phyloP scores from a whole-genome alignment of 2,888 invertebrate genomes.

The Chrysolina haemoptera region DNA sequence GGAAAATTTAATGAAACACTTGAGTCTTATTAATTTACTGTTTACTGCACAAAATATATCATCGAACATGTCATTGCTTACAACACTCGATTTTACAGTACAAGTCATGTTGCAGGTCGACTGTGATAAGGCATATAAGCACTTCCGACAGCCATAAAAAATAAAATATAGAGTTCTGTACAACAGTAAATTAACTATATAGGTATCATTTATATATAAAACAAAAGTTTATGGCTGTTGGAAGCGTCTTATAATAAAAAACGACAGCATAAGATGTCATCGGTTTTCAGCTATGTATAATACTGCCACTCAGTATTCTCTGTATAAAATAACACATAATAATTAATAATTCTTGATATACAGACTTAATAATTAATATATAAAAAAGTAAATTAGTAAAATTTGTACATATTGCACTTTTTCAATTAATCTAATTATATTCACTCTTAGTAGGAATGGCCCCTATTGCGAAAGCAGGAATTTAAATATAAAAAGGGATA shows the following conservation, averaged over 20 bases:
- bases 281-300: constrained; percentile 56
- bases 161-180: constrained; percentile 60
- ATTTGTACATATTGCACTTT: constrained; percentile 85
- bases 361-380: constrained; percentile 67
- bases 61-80: constrained; percentile 70
- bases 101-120: constrained; percentile 69
- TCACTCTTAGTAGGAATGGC: constrained; percentile 64
- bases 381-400: constrained; percentile 72
- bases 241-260: constrained; percentile 51
- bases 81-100: constrained; percentile 67
- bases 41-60: constrained; percentile 72
- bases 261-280: constrained; percentile 34
- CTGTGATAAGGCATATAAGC: constrained; percentile 57
- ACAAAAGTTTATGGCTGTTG: constrained; percentile 56
- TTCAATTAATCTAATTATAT: constrained; percentile 64
- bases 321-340: constrained; percentile 68
- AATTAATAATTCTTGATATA: constrained; percentile 67
- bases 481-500: constrained; percentile 31
- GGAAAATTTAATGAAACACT: constrained; percentile 59
- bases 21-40: constrained; percentile 66
- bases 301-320: constrained; percentile 70
- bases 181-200: constrained; percentile 61
- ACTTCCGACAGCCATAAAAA: constrained; percentile 60
- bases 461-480: constrained; percentile 58
- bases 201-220: constrained; percentile 51